Evolutionary conservation across 2,888 invertebrate genomes (phyloP).

Genomic region (Aporophyla lueneburgensis): DNA sequence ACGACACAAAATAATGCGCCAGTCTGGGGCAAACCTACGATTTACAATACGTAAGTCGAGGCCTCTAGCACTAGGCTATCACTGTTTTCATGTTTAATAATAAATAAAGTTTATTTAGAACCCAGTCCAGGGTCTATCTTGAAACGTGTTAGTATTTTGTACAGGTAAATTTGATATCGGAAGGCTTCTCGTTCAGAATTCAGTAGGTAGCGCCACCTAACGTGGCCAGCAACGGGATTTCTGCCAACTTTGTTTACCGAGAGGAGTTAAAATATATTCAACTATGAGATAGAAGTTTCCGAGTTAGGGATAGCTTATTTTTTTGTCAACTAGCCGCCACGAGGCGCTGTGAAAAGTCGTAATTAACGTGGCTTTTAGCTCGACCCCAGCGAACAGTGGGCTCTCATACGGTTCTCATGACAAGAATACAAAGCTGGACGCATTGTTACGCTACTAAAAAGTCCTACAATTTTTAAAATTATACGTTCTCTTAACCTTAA

Average conservation of each 20-base stretch:
- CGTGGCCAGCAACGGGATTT: constrained; percentile 63
- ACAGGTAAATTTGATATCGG: constrained; percentile 57
- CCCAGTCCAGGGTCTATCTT: constrained; percentile 16
- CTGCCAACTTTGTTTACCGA: constrained; percentile 62
- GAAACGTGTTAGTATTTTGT: constrained; percentile 26
- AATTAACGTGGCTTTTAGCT: constrained; percentile 84
- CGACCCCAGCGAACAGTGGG: constrained; percentile 70
- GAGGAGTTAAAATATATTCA: constrained; percentile 74
- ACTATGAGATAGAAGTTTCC: constrained; percentile 66
- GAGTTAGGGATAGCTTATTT: constrained; percentile 76
- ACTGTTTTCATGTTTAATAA: not conserved
- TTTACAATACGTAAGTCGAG: too few relatives aligned
- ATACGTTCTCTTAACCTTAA: constrained; percentile 14
- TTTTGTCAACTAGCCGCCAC: constrained; percentile 72
- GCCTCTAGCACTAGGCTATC: too few relatives aligned
- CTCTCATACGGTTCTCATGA: constrained; percentile 80
- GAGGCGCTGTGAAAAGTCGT: constrained; percentile 77
- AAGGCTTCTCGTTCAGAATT: constrained; percentile 40
- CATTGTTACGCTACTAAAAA: constrained; percentile 75
- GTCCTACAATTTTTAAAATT: constrained; percentile 36
- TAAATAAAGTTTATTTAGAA: constrained; percentile 34
- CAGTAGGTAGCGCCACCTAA: constrained; percentile 33
- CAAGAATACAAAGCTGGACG: constrained; percentile 73
- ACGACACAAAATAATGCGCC: too few relatives aligned
- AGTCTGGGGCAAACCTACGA: too few relatives aligned